phyloP scores from a whole-genome alignment of 2,113 vertebrate species.

The Scomber colias region DNA sequence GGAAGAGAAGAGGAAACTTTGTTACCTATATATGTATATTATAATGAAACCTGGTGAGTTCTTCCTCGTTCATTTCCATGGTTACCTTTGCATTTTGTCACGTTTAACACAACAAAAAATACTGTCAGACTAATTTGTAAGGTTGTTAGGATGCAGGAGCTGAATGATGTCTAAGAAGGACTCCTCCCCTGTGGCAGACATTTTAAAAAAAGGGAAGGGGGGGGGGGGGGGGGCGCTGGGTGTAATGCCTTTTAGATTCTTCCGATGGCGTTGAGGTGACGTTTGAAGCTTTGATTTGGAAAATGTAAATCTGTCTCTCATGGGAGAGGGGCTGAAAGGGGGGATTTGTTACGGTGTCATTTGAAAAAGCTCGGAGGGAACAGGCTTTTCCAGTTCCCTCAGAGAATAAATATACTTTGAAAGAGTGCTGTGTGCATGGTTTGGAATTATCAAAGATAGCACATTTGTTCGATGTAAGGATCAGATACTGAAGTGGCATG shows the following conservation, averaged over 20 bases:
- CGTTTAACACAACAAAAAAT: neutral
- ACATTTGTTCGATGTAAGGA: slow-evolving; percentile 9
- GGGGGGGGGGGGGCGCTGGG: too few relatives aligned
- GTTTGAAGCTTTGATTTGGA: slow-evolving; percentile 47
- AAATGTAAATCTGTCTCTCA: slow-evolving; percentile 52
- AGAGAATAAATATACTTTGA: slow-evolving; percentile 2
- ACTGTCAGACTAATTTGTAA: neutral
- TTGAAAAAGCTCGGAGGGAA: slow-evolving; percentile 37
- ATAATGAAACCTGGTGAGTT: too few relatives aligned
- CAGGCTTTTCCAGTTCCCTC: neutral
- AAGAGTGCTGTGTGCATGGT: neutral
- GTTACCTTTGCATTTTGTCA: neutral
- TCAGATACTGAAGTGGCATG: neutral
- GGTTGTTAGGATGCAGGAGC: neutral
- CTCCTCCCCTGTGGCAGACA: slow-evolving; percentile 22
- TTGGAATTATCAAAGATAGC: slow-evolving; percentile 22
- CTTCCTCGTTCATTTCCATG: too few relatives aligned
- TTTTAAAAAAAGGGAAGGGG: slow-evolving; percentile 20
- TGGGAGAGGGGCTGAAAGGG: slow-evolving; percentile 16
- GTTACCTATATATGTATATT: too few relatives aligned
- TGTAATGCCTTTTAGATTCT: slow-evolving; percentile 18
- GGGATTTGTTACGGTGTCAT: slow-evolving; percentile 45
- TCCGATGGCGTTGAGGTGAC: slow-evolving; percentile 22
- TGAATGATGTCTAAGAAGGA: neutral
- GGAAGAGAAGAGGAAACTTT: too few relatives aligned